Base-by-base conservation (phyloP, 2,888 invertebrate genomes). In the Anodontia alba region DNA sequence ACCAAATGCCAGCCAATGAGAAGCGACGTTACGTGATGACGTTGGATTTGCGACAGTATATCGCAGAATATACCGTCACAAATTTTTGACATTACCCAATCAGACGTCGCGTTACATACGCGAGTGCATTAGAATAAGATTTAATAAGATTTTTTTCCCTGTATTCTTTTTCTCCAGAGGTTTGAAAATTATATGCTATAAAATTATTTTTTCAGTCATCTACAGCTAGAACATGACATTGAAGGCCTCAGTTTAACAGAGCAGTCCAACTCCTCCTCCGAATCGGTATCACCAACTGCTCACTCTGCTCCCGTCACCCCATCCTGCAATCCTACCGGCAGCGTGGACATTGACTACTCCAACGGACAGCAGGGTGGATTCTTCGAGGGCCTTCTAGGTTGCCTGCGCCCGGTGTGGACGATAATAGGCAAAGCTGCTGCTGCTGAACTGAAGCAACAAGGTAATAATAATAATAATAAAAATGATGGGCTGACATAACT, bases 331-430 rank as follows among this genome's bases (percentile, higher is more conserved):
- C 87, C 83, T 38, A 76, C 88, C 20, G 84, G 84, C 83, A 89
- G 91, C 57, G 90, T 93, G 20, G 92, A 93, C 66, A 90, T 93
- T 20, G 92, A 93, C 67, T 91, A 68, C 90, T 92, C 88, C 78
- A 90, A 38, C 26, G 89, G 91, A 26, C 73, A 87, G 8, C 91
- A 93, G 87, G 83, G 93, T 38, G 93, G 93, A 1, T 94, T 94
- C 87, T 92, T 94, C 69, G 94, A 93, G 84, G 98, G 98, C 0
- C 96, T 99, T 76, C 95, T 98, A 88, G 97, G 98, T 0, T 99
- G 99, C 92, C 96, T 99, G 93, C 96, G 97, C 82, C 98, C 98
- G 0, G 97, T 99, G 15, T 96, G 97, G 94, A 97, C 97, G n/a
- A 96, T 98, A 89, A 97, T 98, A 78, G 97, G 97, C 72, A 97